Evolutionary conservation across 2,797 vertebrate genomes (phyloP), one percentile per base, ranked within the genome.

Genomic region (Bovichtus diacanthus): DNA sequence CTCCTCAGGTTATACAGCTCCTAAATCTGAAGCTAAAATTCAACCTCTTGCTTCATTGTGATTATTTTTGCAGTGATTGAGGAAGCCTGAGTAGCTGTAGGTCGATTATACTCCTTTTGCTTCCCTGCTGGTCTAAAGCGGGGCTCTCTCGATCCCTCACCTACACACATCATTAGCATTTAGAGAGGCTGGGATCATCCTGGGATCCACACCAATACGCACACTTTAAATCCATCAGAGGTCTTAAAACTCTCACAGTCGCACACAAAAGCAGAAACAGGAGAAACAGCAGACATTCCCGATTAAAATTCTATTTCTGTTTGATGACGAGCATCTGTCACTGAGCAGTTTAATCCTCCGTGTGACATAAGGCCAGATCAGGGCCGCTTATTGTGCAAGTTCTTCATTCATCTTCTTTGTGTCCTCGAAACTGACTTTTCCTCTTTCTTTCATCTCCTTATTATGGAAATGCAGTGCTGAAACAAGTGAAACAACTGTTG

Each of bases 131-230:
- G 11, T 66, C 15, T 53, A 11, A 79, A 85, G 59, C 63, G 72
- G 39, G 65, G 62, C 77, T 76, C 53, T 67, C 43, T 63, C 34
- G 47, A 72, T 74, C 44, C 49, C 55, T 74, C 67, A 72, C 65
- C 67, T 44, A 31, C 51, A 78, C 76, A 83, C 27, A 18, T 92
- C 61, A 76, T 95, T 94, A 94, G 89, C 93, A 95, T 94, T 90
- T 92, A 91, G 89, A 94, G 81, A 87, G 92, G 71, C 83, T 74
- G 47, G 58, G 80, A 74, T 82, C 85, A 84, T 84, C 68, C 74
- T 53, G 56, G 76, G 78, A 85, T 81, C 39, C 74, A 60, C 66
- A 70, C 18, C 21, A 43, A 53, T 25, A 76, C 51, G 54, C 61
- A 66, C 65, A 68, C 69, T 53, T 62, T 9, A 67, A 65, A 67